Conservation (phyloP, 2,888 invertebrate genomes). For the Drosophila emarginata region DNA sequence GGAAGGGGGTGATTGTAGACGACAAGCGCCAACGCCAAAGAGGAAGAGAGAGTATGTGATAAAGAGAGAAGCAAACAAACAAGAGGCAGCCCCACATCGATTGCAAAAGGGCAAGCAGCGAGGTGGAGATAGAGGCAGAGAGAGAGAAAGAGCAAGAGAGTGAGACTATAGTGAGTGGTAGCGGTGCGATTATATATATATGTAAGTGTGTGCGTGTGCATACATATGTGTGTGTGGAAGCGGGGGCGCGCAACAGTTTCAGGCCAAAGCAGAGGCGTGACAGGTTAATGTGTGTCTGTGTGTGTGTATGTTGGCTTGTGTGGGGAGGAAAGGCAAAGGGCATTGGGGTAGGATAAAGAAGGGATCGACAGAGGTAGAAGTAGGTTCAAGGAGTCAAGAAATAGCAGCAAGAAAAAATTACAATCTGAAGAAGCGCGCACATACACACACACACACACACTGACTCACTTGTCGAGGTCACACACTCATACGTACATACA, state of each 20-base stretch:
- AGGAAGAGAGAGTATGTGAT: conserved; percentile 18
- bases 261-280: conserved; percentile 44
- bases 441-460: conserved; percentile 31
- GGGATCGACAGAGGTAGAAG: not conserved
- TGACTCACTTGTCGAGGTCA: conserved; percentile 33
- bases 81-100: conserved; percentile 38
- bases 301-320: not conserved
- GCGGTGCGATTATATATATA: conserved; percentile 9
- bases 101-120: conserved; percentile 35
- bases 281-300: conserved; percentile 43
- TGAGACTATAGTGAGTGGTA: conserved; percentile 19
- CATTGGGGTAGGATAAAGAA: not conserved
- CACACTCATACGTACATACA: not conserved
- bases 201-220: conserved; percentile 4
- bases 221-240: conserved; percentile 3
- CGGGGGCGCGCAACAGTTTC: conserved; percentile 72
- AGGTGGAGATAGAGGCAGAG: not conserved
- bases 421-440: conserved; percentile 45
- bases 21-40: conserved; percentile 52
- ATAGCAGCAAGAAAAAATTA: conserved; percentile 19
- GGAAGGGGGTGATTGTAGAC: conserved; percentile 20
- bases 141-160: conserved; percentile 6
- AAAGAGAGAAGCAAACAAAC: conserved; percentile 48
- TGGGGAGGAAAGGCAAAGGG: conserved; percentile 5
- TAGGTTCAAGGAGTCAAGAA: conserved; percentile 67